These are phyloP conservation scores for Aphrocallistes beatrix DNA, from an alignment of 37 sponge, comb jelly and placozoan genomes.

Conservation along the genomic window DNA sequence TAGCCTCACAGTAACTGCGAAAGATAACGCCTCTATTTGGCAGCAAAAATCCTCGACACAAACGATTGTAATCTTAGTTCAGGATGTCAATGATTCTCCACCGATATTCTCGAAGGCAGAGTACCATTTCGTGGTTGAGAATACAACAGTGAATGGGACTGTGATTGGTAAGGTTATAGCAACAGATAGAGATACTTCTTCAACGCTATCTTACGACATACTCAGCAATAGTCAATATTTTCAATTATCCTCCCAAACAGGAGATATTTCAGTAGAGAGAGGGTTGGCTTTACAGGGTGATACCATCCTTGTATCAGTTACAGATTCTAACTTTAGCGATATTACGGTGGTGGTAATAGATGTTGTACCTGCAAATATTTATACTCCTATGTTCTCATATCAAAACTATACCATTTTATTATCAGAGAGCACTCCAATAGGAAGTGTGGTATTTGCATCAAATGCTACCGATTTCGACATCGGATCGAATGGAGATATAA, in stretches of 20 bases:
- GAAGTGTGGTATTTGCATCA: background rate
- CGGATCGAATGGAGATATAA: background rate
- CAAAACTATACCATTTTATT: background rate
- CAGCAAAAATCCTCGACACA: background rate
- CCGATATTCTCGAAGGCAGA: background rate
- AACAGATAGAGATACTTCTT: background rate
- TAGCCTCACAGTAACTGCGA: background rate
- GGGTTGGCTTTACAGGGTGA: background rate
- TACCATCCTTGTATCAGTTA: background rate
- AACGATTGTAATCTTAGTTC: background rate
- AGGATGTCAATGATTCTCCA: background rate
- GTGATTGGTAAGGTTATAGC: background rate
- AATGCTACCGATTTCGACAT: background rate
- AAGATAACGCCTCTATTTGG: constrained; percentile 6
- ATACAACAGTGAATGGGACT: background rate
- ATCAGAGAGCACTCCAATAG: background rate
- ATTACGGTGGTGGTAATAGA: background rate
- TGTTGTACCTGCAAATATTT: background rate
- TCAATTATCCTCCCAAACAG: background rate
- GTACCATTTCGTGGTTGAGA: background rate
- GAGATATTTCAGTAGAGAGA: background rate
- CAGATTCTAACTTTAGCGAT: background rate
- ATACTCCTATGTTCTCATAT: background rate
- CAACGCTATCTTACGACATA: background rate
- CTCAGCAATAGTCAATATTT: background rate